These are phyloP conservation scores for Stigmatopora nigra DNA, from an alignment of 2,113 vertebrate genomes.

Conservation along the genomic window DNA sequence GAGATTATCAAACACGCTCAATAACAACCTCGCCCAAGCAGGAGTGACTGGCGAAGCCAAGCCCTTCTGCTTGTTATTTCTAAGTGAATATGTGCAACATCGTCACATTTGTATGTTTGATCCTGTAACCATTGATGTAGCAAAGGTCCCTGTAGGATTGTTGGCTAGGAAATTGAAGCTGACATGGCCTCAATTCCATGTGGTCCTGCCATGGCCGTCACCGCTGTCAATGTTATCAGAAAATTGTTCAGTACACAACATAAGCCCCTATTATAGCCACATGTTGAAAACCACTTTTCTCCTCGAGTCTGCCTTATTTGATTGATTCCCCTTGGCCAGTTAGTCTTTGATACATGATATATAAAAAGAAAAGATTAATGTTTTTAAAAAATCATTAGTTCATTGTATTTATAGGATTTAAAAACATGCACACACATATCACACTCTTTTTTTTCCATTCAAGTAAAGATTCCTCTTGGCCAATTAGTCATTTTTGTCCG, in stretches of 20 bases:
- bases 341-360: conserved; percentile 53
- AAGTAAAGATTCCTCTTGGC: not conserved
- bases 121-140: too few species aligned
- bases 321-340: conserved; percentile 60
- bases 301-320: conserved; percentile 42
- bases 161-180: too few species aligned
- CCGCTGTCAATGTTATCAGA: conserved; percentile 70
- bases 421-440: conserved; percentile 25
- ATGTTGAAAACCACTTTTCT: conserved; percentile 61
- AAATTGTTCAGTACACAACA: conserved; percentile 56
- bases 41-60: too few species aligned
- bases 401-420: conserved; percentile 54
- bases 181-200: too few species aligned
- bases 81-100: too few species aligned
- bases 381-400: conserved; percentile 61
- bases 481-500: too few species aligned
- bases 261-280: conserved; percentile 51
- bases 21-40: too few species aligned
- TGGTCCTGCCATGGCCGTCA: conserved; percentile 5
- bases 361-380: conserved; percentile 58
- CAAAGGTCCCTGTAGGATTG: too few species aligned
- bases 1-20: too few species aligned
- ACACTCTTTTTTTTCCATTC: conserved; percentile 26
- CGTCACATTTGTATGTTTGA: too few species aligned
- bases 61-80: too few species aligned